A percentile compares a stretch with the other conserved stretches of the same genome.
Evolutionary conservation across 2,113 vertebrate genomes (phyloP).

Genomic region (Nematolebias whitei): DNA sequence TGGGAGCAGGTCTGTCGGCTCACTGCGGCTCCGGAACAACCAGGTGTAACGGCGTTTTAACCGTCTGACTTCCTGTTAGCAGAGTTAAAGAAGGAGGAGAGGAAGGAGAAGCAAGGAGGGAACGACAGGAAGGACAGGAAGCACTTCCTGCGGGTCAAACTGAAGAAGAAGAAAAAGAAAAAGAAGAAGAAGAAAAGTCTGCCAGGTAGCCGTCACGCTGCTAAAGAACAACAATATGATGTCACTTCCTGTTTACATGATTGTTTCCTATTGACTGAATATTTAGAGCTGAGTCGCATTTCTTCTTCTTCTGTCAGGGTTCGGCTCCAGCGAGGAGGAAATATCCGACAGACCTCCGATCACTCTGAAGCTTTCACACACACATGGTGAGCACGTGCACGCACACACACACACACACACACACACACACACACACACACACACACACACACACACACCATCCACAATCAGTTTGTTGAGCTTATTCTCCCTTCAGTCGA

Average conservation of each 20-base stretch:
- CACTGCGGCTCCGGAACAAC: not conserved
- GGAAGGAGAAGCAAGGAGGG: conserved; percentile 83
- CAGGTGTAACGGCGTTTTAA: not conserved
- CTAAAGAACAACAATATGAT: not conserved
- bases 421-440: conserved; percentile 17
- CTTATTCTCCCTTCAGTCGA: conserved; percentile 63
- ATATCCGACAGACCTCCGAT: conserved; percentile 77
- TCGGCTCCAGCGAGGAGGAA: conserved; percentile 85
- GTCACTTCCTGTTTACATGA: not conserved
- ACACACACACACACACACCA: conserved; percentile 8
- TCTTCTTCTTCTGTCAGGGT: conserved; percentile 67
- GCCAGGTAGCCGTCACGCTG: conserved; percentile 79
- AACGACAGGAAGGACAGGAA: conserved; percentile 72
- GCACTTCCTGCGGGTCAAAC: conserved; percentile 87
- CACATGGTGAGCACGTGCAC: conserved; percentile 43
- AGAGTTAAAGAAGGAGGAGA: conserved; percentile 79
- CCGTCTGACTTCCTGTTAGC: conserved; percentile 26
- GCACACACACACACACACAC: not conserved
- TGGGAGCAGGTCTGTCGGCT: conserved; percentile 73
- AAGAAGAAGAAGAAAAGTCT: conserved; percentile 84
- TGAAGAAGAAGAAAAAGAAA: conserved; percentile 95
- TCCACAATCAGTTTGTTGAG: too few relatives aligned
- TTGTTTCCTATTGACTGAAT: too few relatives aligned
- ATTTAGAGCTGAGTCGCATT: too few relatives aligned
- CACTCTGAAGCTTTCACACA: conserved; percentile 74